A percentile compares a stretch with the other conserved stretches of the same genome.
Evolutionary conservation across 2,113 vertebrate genomes (phyloP).

Genomic region (Henicopernis longicauda): DNA sequence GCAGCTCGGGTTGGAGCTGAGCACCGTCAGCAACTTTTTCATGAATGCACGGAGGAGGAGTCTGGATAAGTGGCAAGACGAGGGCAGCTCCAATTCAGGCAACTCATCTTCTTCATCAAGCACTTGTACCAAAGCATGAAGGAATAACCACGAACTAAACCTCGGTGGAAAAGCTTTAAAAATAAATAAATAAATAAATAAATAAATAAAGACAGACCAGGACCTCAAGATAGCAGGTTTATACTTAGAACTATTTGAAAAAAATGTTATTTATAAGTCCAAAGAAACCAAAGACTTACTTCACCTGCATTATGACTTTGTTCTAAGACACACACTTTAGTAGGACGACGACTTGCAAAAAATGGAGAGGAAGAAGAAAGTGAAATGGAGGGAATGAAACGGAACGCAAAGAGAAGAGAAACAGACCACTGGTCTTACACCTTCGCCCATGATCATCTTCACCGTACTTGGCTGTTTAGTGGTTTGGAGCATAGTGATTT

Average conservation of each 20-base stretch:
- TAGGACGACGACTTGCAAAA: slow-evolving; percentile 82
- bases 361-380: slow-evolving; percentile 68
- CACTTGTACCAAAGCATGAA: slow-evolving; percentile 99
- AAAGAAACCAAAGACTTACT: slow-evolving; percentile 99
- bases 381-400: slow-evolving; percentile 45
- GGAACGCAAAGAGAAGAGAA: slow-evolving; percentile 73
- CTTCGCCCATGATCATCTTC: slow-evolving; percentile 75
- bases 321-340: slow-evolving; percentile 85
- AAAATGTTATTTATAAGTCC: slow-evolving; percentile 97
- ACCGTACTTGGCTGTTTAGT: slow-evolving; percentile 77
- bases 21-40: slow-evolving; percentile 99
- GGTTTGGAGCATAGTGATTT: slow-evolving; percentile 70
- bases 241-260: slow-evolving; percentile 93
- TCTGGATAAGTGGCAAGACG: slow-evolving; percentile 98
- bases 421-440: slow-evolving; percentile 78
- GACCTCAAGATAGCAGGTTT: slow-evolving; percentile 92
- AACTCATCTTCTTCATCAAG: slow-evolving; percentile 88
- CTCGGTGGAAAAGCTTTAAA: slow-evolving; percentile 83
- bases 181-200: slow-evolving; percentile 62
- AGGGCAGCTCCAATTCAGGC: slow-evolving; percentile 85
- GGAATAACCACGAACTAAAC: slow-evolving; percentile 80
- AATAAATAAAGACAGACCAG: slow-evolving; percentile 75
- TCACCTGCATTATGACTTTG: slow-evolving; percentile 90
- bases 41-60: slow-evolving; percentile 98
- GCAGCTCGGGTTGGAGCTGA: slow-evolving; percentile 96